Conservation (phyloP, 2,888 invertebrate species). For the Antheraea yamamai region DNA sequence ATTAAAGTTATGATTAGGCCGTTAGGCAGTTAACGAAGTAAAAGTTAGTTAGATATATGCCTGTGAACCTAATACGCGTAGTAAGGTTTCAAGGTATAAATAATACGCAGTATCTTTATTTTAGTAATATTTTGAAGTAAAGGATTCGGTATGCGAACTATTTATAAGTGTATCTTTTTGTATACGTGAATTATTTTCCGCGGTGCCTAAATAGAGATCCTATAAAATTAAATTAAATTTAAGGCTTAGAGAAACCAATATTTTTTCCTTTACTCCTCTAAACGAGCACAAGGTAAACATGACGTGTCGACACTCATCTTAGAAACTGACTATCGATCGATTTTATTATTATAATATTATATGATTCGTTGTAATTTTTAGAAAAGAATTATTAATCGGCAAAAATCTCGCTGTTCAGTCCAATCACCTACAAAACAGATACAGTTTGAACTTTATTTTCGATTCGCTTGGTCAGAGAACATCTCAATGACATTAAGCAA, state of each 20-base stretch:
- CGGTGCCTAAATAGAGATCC: background rate
- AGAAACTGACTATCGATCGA: background rate
- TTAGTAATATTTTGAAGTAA: background rate
- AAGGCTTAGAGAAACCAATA: background rate
- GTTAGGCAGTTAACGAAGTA: constrained; percentile 7
- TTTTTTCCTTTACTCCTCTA: background rate
- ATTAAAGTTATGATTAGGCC: constrained; percentile 14
- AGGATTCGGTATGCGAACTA: background rate
- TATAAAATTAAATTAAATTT: background rate
- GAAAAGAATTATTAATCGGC: constrained; percentile 9
- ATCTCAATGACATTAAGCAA: constrained; percentile 38
- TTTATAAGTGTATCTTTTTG: background rate
- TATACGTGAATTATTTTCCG: background rate
- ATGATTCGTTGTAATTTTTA: background rate
- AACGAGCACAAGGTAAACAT: constrained; percentile 9
- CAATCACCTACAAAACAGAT: constrained; percentile 14
- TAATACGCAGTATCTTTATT: background rate
- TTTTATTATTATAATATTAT: background rate
- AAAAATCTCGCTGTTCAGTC: constrained; percentile 16
- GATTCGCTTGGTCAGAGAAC: constrained; percentile 28
- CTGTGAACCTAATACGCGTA: background rate
- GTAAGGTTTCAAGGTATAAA: background rate
- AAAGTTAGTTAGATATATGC: background rate
- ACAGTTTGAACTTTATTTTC: constrained; percentile 8
- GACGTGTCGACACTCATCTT: constrained; percentile 11